phyloP scores from a whole-genome alignment of 2,797 vertebrate genomes.

The Centroberyx gerrardi region DNA sequence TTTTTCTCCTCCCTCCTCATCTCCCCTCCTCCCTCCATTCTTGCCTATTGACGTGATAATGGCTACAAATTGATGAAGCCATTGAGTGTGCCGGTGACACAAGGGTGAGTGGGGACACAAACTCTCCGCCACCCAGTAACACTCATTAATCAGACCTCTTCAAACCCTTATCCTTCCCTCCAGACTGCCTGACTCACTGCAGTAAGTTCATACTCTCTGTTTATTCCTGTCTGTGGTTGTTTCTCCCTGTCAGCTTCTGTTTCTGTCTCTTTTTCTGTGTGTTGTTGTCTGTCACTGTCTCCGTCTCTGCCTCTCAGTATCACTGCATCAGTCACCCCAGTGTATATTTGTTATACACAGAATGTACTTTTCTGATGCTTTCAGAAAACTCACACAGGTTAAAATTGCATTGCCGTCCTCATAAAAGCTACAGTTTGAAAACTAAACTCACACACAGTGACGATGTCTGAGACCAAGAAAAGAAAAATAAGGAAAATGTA shows the following conservation, averaged over 20 bases:
- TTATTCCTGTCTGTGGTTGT: constrained; percentile 18
- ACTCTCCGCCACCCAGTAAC: constrained; percentile 76
- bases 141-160: constrained; percentile 73
- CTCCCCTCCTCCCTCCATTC: constrained; percentile 79
- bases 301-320: background rate
- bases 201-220: constrained; percentile 20
- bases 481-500: too few relatives aligned
- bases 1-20: constrained; percentile 23
- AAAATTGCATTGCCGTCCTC: too few relatives aligned
- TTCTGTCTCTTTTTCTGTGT: constrained; percentile 8
- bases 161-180: constrained; percentile 45
- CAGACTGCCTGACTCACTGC: constrained; percentile 51
- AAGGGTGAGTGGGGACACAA: constrained; percentile 72
- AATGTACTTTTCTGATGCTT: too few relatives aligned
- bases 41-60: constrained; percentile 86
- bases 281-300: constrained; percentile 15
- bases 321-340: background rate
- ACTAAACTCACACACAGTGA: too few relatives aligned
- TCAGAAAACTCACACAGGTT: background rate
- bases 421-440: too few relatives aligned
- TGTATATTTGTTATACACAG: too few relatives aligned
- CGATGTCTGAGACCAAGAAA: too few relatives aligned
- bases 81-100: constrained; percentile 75
- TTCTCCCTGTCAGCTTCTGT: background rate
- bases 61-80: constrained; percentile 79